Conservation (phyloP, 1,140 invertebrate species). For the Drosophila baimaii region DNA sequence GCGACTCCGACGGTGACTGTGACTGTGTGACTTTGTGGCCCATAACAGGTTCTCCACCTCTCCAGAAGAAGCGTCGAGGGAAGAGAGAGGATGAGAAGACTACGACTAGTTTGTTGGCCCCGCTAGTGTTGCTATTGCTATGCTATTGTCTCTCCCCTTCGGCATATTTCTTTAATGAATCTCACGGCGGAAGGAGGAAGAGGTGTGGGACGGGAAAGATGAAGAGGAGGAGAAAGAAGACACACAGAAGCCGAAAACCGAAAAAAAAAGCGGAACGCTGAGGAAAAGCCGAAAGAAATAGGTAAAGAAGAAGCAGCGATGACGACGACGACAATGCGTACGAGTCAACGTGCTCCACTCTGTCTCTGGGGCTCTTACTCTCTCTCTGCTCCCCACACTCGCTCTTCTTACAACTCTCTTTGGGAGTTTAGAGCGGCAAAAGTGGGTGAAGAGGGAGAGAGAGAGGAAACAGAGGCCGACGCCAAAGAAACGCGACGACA, state of each 20-base stretch:
- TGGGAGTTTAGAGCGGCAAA: conserved; percentile 6
- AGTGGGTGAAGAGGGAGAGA: conserved; percentile 1
- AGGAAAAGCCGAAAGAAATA: conserved; percentile 51
- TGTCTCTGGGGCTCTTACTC: conserved; percentile 1
- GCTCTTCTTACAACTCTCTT: conserved; percentile 27
- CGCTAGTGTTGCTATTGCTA: conserved; percentile 45
- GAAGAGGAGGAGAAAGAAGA: conserved; percentile 19
- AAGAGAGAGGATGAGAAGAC: not conserved
- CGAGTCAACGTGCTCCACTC: conserved; percentile 73
- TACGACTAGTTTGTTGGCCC: conserved; percentile 64
- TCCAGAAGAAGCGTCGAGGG: not conserved
- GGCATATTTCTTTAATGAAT: conserved; percentile 82
- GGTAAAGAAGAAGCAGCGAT: conserved; percentile 45
- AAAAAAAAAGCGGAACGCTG: conserved; percentile 38
- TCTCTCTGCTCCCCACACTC: conserved; percentile 4
- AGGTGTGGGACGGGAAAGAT: conserved; percentile 6
- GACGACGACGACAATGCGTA: conserved; percentile 53
- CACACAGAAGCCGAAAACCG: conserved; percentile 25
- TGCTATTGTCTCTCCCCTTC: conserved; percentile 64
- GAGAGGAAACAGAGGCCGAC: conserved; percentile 43
- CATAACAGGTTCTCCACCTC: conserved; percentile 46
- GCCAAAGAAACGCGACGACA: conserved; percentile 59
- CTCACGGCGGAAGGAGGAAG: conserved; percentile 31
- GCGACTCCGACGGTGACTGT: conserved; percentile 18
- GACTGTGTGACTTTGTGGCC: conserved; percentile 34